These are phyloP conservation scores for Microplitis mediator DNA, from an alignment of 1,140 invertebrate species.

Conservation along the genomic window DNA sequence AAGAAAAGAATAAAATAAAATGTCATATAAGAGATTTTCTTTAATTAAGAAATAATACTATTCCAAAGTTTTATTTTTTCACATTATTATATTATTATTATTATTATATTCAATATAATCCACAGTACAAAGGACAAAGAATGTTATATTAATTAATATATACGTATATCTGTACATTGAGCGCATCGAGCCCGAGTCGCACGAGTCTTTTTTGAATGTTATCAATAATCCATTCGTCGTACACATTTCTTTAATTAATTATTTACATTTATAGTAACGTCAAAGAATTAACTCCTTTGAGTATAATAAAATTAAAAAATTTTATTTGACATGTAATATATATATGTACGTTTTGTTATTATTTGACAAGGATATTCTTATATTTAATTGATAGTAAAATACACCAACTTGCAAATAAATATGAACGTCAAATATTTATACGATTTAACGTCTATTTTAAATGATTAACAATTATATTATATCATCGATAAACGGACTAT, in stretches of 20 bases:
- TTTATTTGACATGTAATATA: background rate
- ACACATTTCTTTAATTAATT: constrained; percentile 19
- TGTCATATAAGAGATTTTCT: too few relatives aligned
- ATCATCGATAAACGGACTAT: constrained; percentile 3
- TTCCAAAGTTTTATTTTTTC: too few relatives aligned
- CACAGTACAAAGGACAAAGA: constrained; percentile 26
- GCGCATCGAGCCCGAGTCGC: constrained; percentile 28
- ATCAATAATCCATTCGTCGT: constrained; percentile 5
- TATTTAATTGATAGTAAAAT: constrained; percentile 12
- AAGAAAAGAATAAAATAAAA: too few relatives aligned
- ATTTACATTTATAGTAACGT: constrained; percentile 19
- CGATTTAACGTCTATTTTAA: background rate
- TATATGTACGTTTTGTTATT: constrained; percentile 21
- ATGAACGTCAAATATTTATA: background rate
- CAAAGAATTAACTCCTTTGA: background rate
- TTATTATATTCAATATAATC: constrained; percentile 17
- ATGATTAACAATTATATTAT: background rate
- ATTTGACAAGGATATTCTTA: constrained; percentile 22
- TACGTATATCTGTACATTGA: constrained; percentile 34
- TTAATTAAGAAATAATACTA: too few relatives aligned
- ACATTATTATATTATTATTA: constrained; percentile 2
- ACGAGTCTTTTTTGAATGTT: constrained; percentile 13
- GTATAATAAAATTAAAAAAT: too few relatives aligned
- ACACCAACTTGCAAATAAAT: background rate
- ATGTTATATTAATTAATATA: constrained; percentile 9